Evolutionary conservation across 2,888 invertebrate genomes (phyloP).

Genomic region (Archips xylosteana): DNA sequence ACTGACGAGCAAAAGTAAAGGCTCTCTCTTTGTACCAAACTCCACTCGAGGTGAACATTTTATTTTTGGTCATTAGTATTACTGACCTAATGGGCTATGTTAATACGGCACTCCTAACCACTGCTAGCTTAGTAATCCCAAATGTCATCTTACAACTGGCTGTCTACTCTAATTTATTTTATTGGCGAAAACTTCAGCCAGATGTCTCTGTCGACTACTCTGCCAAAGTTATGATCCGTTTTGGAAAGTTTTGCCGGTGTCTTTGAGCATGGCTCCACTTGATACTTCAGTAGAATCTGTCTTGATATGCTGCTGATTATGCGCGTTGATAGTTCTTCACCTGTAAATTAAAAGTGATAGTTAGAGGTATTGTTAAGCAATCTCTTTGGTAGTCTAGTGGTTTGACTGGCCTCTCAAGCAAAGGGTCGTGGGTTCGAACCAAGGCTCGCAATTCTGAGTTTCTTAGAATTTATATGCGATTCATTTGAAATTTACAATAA

Average conservation of each 20-base stretch:
- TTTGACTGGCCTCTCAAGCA: neutral
- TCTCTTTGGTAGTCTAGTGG: too few species aligned
- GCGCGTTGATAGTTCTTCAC: conserved; percentile 67
- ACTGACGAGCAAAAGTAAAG: too few species aligned
- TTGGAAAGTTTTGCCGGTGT: conserved; percentile 61
- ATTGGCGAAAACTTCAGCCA: conserved; percentile 66
- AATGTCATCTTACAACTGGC: neutral
- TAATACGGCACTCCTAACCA: neutral
- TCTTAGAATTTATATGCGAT: too few species aligned
- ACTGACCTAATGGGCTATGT: neutral
- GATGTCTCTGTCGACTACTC: conserved; percentile 65
- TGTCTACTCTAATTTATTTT: neutral
- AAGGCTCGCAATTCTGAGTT: too few species aligned
- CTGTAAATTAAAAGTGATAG: conserved; percentile 56
- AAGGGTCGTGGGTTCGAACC: too few species aligned
- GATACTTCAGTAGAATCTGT: conserved; percentile 60
- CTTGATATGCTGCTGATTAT: conserved; percentile 63
- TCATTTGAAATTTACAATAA: too few species aligned
- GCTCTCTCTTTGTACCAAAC: too few species aligned
- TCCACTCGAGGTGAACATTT: neutral
- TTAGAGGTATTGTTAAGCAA: conserved; percentile 9
- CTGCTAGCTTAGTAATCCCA: neutral
- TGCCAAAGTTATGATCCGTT: conserved; percentile 68
- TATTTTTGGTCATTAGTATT: neutral
- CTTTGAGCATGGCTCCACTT: conserved; percentile 58